Conservation (phyloP, 2,113 vertebrate genomes). For the Perca flavescens region DNA sequence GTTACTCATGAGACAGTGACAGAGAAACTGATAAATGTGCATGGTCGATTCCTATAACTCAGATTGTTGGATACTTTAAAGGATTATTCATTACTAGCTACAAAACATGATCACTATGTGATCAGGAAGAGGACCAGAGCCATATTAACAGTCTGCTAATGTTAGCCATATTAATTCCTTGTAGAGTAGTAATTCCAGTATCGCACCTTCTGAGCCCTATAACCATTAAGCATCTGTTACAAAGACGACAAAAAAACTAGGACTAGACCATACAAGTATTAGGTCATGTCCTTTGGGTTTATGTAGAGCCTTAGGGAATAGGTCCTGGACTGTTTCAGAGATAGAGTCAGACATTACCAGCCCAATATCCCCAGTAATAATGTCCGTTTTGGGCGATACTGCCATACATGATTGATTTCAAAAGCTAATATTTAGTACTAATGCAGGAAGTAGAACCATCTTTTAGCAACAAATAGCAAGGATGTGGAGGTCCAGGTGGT, state of each 20-base stretch:
- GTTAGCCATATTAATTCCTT: slow-evolving; percentile 4
- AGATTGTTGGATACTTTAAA: background rate
- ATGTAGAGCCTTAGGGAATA: slow-evolving; percentile 17
- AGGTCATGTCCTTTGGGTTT: slow-evolving; percentile 37
- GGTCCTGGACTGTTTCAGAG: slow-evolving; percentile 2
- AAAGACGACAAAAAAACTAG: slow-evolving; percentile 12
- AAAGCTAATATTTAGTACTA: background rate
- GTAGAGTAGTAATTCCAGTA: background rate
- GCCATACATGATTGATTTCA: background rate
- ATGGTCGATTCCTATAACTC: background rate
- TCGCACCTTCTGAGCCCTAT: background rate
- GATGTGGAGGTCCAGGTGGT: background rate
- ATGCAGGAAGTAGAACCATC: background rate
- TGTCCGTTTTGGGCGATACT: background rate
- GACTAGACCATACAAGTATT: slow-evolving; percentile 11
- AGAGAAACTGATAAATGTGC: slow-evolving; percentile 7
- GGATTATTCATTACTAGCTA: background rate
- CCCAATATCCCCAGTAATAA: background rate
- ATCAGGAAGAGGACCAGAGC: background rate
- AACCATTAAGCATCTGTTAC: background rate
- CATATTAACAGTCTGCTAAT: background rate
- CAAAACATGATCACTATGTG: background rate
- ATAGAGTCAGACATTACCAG: slow-evolving; percentile 24
- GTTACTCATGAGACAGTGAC: slow-evolving; percentile 16
- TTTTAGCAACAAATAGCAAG: background rate